Evolutionary conservation across 2,797 vertebrate species (phyloP).

Genomic region (Ibycter americanus): DNA sequence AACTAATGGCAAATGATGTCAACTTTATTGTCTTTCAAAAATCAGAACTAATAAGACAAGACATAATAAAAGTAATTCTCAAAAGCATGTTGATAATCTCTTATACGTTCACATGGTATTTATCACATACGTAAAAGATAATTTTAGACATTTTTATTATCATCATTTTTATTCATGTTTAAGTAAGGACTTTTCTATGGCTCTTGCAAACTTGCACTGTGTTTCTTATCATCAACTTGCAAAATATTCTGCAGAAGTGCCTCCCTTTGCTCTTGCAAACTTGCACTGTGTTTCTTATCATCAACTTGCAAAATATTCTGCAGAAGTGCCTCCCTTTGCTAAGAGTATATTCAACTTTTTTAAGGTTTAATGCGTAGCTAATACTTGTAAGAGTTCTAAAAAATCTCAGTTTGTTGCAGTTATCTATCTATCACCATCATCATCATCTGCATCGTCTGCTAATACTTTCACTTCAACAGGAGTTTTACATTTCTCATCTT

Average conservation of each 20-base stretch:
- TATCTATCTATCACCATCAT: not conserved
- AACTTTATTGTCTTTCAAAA: not conserved
- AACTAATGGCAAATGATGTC: not conserved
- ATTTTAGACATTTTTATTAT: not conserved
- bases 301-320: not conserved
- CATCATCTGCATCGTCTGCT: not conserved
- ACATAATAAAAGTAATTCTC: not conserved
- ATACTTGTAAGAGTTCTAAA: not conserved
- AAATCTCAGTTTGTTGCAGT: not conserved
- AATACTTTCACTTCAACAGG: not conserved
- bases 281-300: not conserved
- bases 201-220: not conserved
- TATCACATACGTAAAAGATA: not conserved
- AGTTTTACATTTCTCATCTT: conserved; percentile 53
- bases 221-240: not conserved
- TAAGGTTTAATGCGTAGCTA: not conserved
- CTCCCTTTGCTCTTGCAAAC: not conserved
- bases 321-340: not conserved
- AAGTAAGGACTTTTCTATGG: not conserved
- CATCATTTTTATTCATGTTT: not conserved
- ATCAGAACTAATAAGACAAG: not conserved
- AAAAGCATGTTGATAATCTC: not conserved
- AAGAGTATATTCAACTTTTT: not conserved
- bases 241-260: not conserved
- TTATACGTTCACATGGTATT: not conserved